phyloP scores from a whole-genome alignment of 2,113 vertebrate genomes.

The Coracopsis vasa region DNA sequence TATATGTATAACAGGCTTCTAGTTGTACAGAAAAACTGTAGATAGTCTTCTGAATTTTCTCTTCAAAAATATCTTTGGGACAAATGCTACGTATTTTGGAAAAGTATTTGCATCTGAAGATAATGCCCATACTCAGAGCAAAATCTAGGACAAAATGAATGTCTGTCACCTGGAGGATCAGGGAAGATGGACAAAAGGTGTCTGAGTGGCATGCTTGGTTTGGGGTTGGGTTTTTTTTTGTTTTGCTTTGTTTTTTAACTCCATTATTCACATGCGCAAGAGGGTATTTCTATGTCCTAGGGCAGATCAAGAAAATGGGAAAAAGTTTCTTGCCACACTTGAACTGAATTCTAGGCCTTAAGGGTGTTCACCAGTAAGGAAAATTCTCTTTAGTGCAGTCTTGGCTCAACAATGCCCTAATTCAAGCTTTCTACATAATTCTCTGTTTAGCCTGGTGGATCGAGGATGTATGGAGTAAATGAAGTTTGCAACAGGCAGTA shows the following conservation, averaged over 20 bases:
- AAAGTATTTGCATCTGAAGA: not conserved
- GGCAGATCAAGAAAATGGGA: not conserved
- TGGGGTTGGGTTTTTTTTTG: rapidly evolving
- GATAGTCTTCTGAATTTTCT: not conserved
- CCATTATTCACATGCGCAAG: not conserved
- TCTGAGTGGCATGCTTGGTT: not conserved
- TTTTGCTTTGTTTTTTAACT: not conserved
- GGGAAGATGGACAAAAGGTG: not conserved
- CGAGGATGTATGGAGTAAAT: not conserved
- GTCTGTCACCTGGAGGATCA: not conserved
- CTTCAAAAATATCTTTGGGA: not conserved
- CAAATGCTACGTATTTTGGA: not conserved
- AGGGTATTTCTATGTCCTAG: not conserved
- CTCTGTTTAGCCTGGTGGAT: not conserved
- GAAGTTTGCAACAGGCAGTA: not conserved
- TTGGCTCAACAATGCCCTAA: not conserved
- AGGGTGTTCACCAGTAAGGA: not conserved
- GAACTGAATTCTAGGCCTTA: not conserved
- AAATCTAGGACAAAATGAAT: not conserved
- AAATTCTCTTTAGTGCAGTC: not conserved
- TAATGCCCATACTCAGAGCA: rapidly evolving
- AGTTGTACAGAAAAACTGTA: not conserved
- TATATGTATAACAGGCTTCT: not conserved
- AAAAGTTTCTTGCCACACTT: not conserved
- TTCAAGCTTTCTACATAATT: not conserved